A percentile compares a stretch with the other conserved stretches of the same genome.
phyloP scores from a whole-genome alignment of 1,140 invertebrate genomes.

The Brachionus angularis region DNA sequence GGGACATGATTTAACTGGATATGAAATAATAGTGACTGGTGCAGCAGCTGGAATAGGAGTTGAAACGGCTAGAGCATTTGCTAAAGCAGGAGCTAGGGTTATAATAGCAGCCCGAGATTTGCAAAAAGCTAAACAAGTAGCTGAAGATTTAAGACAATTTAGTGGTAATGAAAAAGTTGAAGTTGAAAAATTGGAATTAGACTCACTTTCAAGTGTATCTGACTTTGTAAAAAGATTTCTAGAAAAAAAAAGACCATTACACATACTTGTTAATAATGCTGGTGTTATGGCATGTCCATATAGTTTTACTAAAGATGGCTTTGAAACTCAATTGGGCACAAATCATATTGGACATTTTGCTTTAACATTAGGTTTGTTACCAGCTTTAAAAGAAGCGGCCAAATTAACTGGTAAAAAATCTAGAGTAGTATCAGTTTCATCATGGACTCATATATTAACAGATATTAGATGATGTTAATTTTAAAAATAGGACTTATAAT shows the following conservation, averaged over 20 bases:
- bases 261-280: conserved; percentile 75
- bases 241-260: conserved; percentile 54
- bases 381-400: conserved; percentile 47
- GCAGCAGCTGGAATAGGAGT: too few relatives aligned
- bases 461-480: conserved; percentile 17
- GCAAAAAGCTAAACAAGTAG: conserved; percentile 67
- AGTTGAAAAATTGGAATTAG: conserved; percentile 68
- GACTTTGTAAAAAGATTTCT: conserved; percentile 67
- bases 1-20: too few relatives aligned
- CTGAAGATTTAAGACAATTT: conserved; percentile 71
- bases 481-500: conserved; percentile 6
- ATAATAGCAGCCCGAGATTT: conserved; percentile 78
- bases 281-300: conserved; percentile 63
- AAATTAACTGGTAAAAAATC: conserved; percentile 48
- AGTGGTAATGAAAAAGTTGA: conserved; percentile 70
- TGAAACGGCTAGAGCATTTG: too few relatives aligned
- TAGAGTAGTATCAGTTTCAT: conserved; percentile 34
- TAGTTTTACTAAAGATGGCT: conserved; percentile 56
- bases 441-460: not conserved
- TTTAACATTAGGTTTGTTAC: too few relatives aligned
- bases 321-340: conserved; percentile 59
- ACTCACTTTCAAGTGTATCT: conserved; percentile 68
- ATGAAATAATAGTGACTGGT: too few relatives aligned
- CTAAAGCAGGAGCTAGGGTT: too few relatives aligned
- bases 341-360: conserved; percentile 60